A percentile compares a stretch with the other conserved stretches of the same genome.
Conservation (phyloP, 2,888 invertebrate genomes). For the Drosophila rubida region DNA sequence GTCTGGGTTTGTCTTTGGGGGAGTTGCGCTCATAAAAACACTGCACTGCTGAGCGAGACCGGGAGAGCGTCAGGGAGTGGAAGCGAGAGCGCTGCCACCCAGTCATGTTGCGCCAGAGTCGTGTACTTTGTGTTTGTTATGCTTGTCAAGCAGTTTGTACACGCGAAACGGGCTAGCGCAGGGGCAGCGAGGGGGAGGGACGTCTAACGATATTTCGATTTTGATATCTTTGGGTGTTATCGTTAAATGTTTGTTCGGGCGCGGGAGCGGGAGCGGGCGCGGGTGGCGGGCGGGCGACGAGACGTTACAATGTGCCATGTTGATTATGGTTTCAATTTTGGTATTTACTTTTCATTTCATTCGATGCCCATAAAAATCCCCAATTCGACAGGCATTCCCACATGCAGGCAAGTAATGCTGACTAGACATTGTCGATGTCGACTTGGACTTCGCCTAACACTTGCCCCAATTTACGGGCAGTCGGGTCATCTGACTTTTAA, state of each 20-base stretch:
- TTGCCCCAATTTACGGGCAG: conserved; percentile 4
- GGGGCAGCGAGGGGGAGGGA: conserved; percentile 2
- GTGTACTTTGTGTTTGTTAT: conserved; percentile 79
- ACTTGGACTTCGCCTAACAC: conserved; percentile 7
- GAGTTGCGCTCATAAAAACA: conserved; percentile 63
- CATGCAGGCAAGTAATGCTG: conserved; percentile 18
- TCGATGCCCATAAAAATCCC: conserved; percentile 36
- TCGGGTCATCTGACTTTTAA: conserved; percentile 61
- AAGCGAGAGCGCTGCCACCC: conserved; percentile 19
- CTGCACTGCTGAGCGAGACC: conserved; percentile 32
- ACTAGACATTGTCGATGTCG: conserved; percentile 19
- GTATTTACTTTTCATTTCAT: conserved; percentile 73
- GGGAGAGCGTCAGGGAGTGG: conserved; percentile 13
- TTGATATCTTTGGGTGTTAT: conserved; percentile 82
- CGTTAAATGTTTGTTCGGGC: conserved; percentile 72
- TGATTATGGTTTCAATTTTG: conserved; percentile 75
- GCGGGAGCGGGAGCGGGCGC: background rate
- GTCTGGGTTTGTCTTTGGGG: conserved; percentile 12
- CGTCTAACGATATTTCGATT: conserved; percentile 79
- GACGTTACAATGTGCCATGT: conserved; percentile 54
- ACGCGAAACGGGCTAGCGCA: conserved; percentile 8
- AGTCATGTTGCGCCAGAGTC: conserved; percentile 51
- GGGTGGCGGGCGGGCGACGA: conserved; percentile 3
- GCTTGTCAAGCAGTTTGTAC: conserved; percentile 82
- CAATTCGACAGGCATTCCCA: background rate